Percentiles rank a stretch among this genome's conserved stretches.
Conservation (phyloP, 2,113 vertebrate genomes). For the Hemiprocne comata region DNA sequence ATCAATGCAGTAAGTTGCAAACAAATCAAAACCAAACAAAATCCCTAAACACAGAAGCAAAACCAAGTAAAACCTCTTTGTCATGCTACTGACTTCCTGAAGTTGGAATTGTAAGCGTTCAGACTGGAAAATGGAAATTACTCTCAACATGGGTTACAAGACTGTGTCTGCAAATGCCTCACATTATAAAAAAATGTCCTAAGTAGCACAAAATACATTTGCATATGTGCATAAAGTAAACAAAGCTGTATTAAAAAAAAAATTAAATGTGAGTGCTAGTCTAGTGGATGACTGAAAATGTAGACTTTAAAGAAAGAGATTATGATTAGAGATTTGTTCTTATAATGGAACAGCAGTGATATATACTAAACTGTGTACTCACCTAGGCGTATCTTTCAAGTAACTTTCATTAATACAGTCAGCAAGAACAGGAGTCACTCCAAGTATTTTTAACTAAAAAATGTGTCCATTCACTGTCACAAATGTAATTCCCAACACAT, state of each 20-base stretch:
- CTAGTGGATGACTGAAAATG: neutral
- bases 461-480: neutral
- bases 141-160: neutral
- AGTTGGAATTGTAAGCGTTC: neutral
- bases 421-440: neutral
- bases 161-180: neutral
- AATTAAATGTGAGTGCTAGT: neutral
- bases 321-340: neutral
- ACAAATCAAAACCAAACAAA: neutral
- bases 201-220: neutral
- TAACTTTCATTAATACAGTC: neutral
- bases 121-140: neutral
- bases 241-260: neutral
- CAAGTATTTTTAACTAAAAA: constrained; percentile 23
- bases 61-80: neutral
- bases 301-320: neutral
- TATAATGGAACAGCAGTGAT: neutral
- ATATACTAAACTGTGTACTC: neutral
- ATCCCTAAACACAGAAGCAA: neutral
- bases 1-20: neutral
- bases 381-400: neutral
- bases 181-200: neutral
- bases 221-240: neutral
- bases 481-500: neutral
- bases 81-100: neutral